Conservation (phyloP, 2,113 vertebrate species). For the Calyptomena viridis region DNA sequence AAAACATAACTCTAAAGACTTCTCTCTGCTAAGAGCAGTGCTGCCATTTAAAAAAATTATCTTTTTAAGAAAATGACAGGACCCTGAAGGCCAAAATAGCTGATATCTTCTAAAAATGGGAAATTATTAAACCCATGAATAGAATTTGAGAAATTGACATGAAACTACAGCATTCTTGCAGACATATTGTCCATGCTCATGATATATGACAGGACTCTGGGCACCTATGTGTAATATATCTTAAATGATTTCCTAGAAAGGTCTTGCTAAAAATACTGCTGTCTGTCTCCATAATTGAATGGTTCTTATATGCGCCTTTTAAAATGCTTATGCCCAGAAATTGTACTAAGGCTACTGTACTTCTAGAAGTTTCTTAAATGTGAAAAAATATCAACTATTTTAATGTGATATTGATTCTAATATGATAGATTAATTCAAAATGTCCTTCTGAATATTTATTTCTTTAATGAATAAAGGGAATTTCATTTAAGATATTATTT, state of each 20-base stretch:
- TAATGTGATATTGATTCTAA: not conserved
- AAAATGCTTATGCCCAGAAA: constrained; percentile 11
- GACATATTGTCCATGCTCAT: not conserved
- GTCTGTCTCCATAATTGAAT: constrained; percentile 29
- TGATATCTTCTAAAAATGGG: not conserved
- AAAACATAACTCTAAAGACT: not conserved
- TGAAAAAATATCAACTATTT: not conserved
- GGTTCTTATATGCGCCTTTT: constrained; percentile 1
- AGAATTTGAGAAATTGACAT: constrained; percentile 24
- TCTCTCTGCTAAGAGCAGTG: not conserved
- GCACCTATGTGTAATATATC: constrained; percentile 34
- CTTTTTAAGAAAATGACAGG: not conserved
- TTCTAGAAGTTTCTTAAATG: not conserved
- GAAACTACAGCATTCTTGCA: constrained; percentile 10
- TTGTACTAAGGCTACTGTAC: not conserved
- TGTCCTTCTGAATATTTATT: not conserved
- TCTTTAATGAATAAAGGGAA: not conserved
- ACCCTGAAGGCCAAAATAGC: not conserved
- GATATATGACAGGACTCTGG: constrained; percentile 28
- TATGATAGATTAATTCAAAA: not conserved
- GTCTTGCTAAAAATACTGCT: constrained; percentile 42
- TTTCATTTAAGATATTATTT: not conserved
- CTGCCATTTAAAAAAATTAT: not conserved
- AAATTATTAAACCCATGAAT: constrained; percentile 21
- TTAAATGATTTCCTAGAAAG: constrained; percentile 23